phyloP scores from a whole-genome alignment of 2,113 vertebrate genomes.

The Rhipidura dahli region DNA sequence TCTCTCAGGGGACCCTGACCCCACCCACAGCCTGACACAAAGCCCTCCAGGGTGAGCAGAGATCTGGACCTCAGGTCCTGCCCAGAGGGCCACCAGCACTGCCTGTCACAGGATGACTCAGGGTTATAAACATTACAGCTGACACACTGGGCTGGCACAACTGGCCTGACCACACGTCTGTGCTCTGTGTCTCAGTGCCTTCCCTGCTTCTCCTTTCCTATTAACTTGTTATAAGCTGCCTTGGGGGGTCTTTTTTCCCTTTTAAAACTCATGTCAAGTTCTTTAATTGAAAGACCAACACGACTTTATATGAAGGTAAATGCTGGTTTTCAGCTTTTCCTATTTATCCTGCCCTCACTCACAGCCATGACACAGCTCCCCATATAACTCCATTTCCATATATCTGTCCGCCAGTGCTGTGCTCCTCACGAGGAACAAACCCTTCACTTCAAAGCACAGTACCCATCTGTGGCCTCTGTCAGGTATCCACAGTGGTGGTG shows the following conservation, averaged over 20 bases:
- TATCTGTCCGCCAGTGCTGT: background rate
- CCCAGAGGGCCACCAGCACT: background rate
- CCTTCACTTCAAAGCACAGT: background rate
- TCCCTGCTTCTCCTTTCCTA: background rate
- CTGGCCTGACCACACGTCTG: background rate
- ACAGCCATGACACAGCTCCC: background rate
- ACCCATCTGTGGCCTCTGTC: background rate
- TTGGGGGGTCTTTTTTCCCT: background rate
- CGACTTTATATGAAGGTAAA: background rate
- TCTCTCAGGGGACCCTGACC: background rate
- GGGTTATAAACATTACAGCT: background rate
- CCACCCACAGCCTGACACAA: background rate
- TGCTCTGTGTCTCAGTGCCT: background rate
- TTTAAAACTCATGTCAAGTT: background rate
- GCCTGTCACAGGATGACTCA: background rate
- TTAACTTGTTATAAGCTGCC: background rate
- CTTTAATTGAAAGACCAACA: background rate
- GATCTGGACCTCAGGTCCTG: background rate
- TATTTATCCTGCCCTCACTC: background rate
- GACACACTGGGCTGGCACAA: background rate
- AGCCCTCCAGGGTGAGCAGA: background rate
- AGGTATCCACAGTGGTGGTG: background rate
- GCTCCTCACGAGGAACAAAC: background rate
- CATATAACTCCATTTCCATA: accelerated
- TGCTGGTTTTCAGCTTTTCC: background rate